These are phyloP conservation scores for Coptotermes formosanus DNA, from an alignment of 1,140 invertebrate species.

Conservation along the genomic window DNA sequence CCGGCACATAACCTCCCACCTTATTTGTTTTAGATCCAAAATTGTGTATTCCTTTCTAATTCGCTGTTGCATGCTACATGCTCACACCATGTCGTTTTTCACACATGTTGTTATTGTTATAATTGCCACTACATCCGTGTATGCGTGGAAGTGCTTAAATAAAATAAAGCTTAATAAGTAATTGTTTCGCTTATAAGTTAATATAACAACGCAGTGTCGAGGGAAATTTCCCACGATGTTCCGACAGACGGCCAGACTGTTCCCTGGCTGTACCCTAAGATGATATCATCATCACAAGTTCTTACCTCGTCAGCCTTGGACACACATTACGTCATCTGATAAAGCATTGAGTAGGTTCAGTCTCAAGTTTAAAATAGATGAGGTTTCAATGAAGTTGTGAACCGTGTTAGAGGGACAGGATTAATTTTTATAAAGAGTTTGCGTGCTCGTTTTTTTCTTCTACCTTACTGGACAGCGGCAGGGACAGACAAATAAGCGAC, in stretches of 20 bases:
- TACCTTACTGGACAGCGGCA: background rate
- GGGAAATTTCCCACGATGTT: background rate
- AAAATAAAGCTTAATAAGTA: no score
- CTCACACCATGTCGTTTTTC: no score
- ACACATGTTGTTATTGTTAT: no score
- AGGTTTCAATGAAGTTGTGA: no score
- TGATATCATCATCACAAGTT: background rate
- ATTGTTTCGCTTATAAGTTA: background rate
- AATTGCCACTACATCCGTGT: no score
- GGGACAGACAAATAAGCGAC: background rate
- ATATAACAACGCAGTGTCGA: background rate
- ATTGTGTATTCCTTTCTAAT: no score
- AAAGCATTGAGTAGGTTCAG: background rate
- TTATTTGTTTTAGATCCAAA: no score
- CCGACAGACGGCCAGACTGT: background rate
- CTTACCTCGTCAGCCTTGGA: conserved; percentile 1
- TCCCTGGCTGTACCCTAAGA: background rate
- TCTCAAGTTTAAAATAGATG: no score
- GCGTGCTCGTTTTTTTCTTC: background rate
- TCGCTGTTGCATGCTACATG: no score
- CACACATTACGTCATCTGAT: background rate
- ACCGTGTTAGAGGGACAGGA: no score
- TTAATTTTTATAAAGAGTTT: background rate
- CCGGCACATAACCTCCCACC: no score
- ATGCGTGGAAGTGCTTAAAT: no score